Conservation (phyloP, 2,797 vertebrate species). For the Oreonectes daqikongensis region DNA sequence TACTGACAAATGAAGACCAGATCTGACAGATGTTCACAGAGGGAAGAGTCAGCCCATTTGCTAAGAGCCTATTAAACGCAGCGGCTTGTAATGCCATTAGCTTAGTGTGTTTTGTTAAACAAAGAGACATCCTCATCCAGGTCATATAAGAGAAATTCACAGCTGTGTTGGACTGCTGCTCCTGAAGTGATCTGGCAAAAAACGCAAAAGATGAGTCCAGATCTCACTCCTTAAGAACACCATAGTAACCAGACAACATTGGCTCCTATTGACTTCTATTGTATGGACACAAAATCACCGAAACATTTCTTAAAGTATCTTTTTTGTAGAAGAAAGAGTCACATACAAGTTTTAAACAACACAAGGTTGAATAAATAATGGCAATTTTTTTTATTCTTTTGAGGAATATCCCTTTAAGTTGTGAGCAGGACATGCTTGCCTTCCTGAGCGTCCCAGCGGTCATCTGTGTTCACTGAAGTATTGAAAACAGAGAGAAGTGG, state of each 20-base stretch:
- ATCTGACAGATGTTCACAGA: constrained; percentile 20
- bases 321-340: no score
- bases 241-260: no score
- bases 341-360: no score
- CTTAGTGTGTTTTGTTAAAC: constrained; percentile 34
- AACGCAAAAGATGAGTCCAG: not conserved
- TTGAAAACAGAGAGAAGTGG: constrained; percentile 3
- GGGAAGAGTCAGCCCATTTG: constrained; percentile 26
- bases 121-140: constrained; percentile 13
- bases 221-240: no score
- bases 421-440: not conserved
- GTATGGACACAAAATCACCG: no score
- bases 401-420: not conserved
- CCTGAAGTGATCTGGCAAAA: constrained; percentile 23
- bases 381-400: no score
- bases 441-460: constrained; percentile 1
- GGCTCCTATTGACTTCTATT: no score
- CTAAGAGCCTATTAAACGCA: constrained; percentile 17
- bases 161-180: constrained; percentile 26
- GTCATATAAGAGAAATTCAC: constrained; percentile 37
- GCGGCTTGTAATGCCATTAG: constrained; percentile 41
- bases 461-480: constrained; percentile 13
- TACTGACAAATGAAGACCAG: not conserved
- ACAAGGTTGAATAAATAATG: no score
- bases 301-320: not conserved